Conservation (phyloP, 2,888 invertebrate genomes). For the Gastrophysa polygoni region DNA sequence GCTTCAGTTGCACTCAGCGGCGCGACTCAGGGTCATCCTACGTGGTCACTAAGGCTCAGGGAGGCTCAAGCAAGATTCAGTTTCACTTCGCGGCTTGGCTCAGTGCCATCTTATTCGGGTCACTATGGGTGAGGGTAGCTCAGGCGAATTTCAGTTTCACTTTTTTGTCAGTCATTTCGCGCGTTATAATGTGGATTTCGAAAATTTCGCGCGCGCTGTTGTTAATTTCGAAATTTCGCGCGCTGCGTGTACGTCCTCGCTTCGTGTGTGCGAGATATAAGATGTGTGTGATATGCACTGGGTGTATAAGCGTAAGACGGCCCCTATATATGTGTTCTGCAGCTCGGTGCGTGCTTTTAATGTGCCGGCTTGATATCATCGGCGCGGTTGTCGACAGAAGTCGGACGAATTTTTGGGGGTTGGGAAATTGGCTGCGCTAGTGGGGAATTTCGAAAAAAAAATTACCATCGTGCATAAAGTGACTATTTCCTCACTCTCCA, state of each 20-base stretch:
- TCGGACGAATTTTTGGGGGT: too few relatives aligned
- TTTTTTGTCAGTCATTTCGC: conserved; percentile 33
- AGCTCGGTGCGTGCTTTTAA: conserved; percentile 47
- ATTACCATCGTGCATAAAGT: too few relatives aligned
- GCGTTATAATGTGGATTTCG: conserved; percentile 15
- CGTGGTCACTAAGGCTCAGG: too few relatives aligned
- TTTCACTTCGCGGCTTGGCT: conserved; percentile 9
- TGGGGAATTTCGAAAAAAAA: too few relatives aligned
- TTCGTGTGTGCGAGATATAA: conserved; percentile 23
- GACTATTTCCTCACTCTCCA: too few relatives aligned
- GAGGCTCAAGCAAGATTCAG: too few relatives aligned
- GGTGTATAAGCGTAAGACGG: conserved; percentile 45
- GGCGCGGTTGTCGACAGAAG: too few relatives aligned
- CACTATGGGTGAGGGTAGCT: too few relatives aligned
- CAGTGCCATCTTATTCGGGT: conserved; percentile 8
- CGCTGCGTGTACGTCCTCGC: not conserved
- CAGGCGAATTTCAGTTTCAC: conserved; percentile 40
- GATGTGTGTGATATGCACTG: conserved; percentile 48
- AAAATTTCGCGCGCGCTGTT: conserved; percentile 30
- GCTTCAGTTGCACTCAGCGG: too few relatives aligned
- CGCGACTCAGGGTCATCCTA: too few relatives aligned
- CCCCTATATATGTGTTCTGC: conserved; percentile 49
- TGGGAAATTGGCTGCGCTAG: too few relatives aligned
- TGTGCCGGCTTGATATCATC: conserved; percentile 40
- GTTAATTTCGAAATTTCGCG: not conserved